Base-by-base conservation (phyloP, 23 tunicate species). In the Oikopleura vanhoeffeni region DNA sequence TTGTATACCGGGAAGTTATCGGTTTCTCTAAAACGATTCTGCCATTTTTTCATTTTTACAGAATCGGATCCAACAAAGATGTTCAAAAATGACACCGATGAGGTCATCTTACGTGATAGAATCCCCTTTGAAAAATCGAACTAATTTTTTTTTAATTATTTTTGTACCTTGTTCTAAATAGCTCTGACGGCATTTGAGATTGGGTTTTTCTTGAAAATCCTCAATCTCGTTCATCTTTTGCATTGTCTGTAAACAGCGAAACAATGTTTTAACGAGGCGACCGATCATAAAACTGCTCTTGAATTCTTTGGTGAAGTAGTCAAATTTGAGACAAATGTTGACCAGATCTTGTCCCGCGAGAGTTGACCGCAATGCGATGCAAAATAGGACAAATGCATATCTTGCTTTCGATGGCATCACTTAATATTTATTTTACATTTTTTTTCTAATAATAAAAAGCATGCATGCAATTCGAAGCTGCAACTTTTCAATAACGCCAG, bases 341-440 rank as follows among this genome's bases (percentile, higher is more conserved):
- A 84, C 99, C 99, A 95, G 30, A 95, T 86, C 76, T 84, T 38
- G 40, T 95, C 89, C 38, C 99, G 87, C 99, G 1, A 36, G 58
- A 39, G 83, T 58, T 76, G 86, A 85, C 32, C 83, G 28, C 1
- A 57, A 85, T 0, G 92, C 91, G 36, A 91, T 83, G 36, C 91
- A 85, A n/a, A 82, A 89, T 39, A 95, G 85, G 77, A 90, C 88
- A 41, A 88, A 90, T 13, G 88, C 3, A 85, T 84, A 41, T 95
- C 99, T 83, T 91, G 89, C 3, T 87, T 60, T 1, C 99, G 28
- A 95, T 92, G 27, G 87, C 89, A 38, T 95, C 99, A 89, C 89
- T 39, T 3, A 40, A 40, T 76, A 30, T 76, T 13, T 8, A 33
- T 4, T 4, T 18, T 34, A 4, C 18, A 4, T 76, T 8, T 34